A percentile compares a stretch with the other conserved stretches of the same genome.
Conservation (phyloP, 2,113 vertebrate species). For the Probosciger aterrimus region DNA sequence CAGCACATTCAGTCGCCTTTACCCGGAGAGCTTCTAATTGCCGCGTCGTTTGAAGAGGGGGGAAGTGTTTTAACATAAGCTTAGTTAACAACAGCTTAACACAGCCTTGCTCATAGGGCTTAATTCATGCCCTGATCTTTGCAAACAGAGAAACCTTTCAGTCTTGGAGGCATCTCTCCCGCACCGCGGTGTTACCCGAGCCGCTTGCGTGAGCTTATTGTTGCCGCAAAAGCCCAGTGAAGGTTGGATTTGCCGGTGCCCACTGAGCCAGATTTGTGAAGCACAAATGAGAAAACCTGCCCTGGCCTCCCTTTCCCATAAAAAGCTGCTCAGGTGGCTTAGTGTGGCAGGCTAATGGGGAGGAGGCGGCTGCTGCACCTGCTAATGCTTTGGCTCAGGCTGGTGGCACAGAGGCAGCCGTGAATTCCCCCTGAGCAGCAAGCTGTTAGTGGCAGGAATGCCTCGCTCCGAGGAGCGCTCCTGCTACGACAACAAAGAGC, state of each 20-base stretch:
- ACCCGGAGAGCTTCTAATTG: background rate
- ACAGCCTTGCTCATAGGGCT: background rate
- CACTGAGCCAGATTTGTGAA: conserved; percentile 21
- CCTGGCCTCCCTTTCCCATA: background rate
- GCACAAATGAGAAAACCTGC: conserved; percentile 29
- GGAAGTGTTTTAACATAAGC: background rate
- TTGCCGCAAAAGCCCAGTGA: background rate
- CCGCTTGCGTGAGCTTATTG: background rate
- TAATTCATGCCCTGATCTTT: background rate
- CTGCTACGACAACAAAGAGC: conserved; percentile 49
- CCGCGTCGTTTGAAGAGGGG: background rate
- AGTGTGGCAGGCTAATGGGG: background rate
- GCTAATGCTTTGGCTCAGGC: conserved; percentile 36
- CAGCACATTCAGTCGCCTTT: background rate
- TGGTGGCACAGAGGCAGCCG: conserved; percentile 15
- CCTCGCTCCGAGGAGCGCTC: background rate
- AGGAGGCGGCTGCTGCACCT: conserved; percentile 40
- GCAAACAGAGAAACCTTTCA: conserved; percentile 3
- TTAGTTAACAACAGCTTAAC: background rate
- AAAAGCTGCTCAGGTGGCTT: conserved; percentile 46
- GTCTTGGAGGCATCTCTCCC: background rate
- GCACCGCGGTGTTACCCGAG: rapidly evolving
- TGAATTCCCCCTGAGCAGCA: conserved; percentile 4
- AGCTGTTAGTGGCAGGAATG: conserved; percentile 39
- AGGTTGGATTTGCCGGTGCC: conserved; percentile 8